Evolutionary conservation across 2,888 invertebrate species (phyloP), one percentile per base, ranked within the genome.

Genomic region (Dendrolimus pini): DNA sequence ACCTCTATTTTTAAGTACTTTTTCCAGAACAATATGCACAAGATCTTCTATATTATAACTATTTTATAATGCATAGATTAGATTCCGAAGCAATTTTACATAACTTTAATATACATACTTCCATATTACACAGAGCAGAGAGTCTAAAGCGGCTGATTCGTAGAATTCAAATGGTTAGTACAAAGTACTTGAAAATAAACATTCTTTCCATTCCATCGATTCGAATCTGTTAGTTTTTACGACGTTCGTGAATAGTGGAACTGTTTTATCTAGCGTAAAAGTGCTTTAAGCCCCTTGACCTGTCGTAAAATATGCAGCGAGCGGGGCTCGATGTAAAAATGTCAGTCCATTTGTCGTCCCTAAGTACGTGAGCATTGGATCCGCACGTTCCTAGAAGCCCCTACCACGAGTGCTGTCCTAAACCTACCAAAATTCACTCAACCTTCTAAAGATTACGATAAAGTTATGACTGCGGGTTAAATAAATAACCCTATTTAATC

Each of bases 271-370:
- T 72, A 71, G 64, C 66, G 71, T 72, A 67, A 75, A 75, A 74
- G 69, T 72, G 65, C 65, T 76, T 69, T 64, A 72, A 68, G 67
- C 64, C 64, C 65, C 67, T 71, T 72, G 74, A 71, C 71, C 74
- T 63, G 60, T 70, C 69, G 72, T 76, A 69, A 78, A 79, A 76
- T 76, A 76, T 72, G 70, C 74, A 75, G 65, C 59, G 63, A 59
- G 63, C 58, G 62, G 61, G 59, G 54, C 61, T 54, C 56, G 59
- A 65, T 69, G 67, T 70, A 70, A 68, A 74, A 74, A 68, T 69
- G 65, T 68, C 61, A 55, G 66, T 58, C 68, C 66, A 71, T 76
- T 77, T 72, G 70, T 71, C 65, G 64, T 62, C 57, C 47, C 41
- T 53, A 54, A 55, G 59, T 41, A 64, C 64, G 65, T 63, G 65